Evolutionary conservation across 1,140 invertebrate genomes (phyloP).

Genomic region (Drosophila ambigua): DNA sequence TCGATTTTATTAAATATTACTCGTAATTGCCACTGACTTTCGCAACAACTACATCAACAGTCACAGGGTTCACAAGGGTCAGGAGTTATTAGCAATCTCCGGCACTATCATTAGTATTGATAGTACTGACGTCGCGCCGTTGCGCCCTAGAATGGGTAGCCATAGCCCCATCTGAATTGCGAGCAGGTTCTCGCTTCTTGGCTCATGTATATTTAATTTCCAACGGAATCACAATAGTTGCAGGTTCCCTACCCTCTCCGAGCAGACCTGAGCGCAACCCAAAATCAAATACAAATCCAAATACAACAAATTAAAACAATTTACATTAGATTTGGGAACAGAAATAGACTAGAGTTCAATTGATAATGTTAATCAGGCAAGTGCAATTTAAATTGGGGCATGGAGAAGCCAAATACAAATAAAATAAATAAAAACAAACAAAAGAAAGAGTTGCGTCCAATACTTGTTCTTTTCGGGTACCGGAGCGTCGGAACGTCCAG

Average conservation of each 20-base stretch:
- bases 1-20: slow-evolving; percentile 45
- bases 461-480: too few species aligned
- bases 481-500: too few species aligned
- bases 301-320: slow-evolving; percentile 18
- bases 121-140: slow-evolving; percentile 25
- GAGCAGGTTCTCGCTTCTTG: slow-evolving; percentile 8
- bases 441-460: slow-evolving; percentile 10
- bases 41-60: slow-evolving; percentile 3
- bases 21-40: slow-evolving; percentile 16
- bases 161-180: slow-evolving; percentile 21
- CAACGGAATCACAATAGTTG: slow-evolving; percentile 14
- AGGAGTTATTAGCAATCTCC: slow-evolving; percentile 27
- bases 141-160: slow-evolving; percentile 22
- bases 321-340: slow-evolving; percentile 32
- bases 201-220: slow-evolving; percentile 54
- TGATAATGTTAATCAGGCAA: not conserved
- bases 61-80: slow-evolving; percentile 35
- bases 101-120: slow-evolving; percentile 6
- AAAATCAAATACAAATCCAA: slow-evolving; percentile 12
- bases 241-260: slow-evolving; percentile 15
- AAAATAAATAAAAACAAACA: slow-evolving; percentile 50
- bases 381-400: slow-evolving; percentile 1
- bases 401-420: slow-evolving; percentile 47
- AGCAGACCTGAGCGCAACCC: slow-evolving; percentile 10
- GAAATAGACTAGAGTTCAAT: not conserved